Base-by-base conservation (phyloP, 2,888 invertebrate species). In the Xestia rhomboidea region DNA sequence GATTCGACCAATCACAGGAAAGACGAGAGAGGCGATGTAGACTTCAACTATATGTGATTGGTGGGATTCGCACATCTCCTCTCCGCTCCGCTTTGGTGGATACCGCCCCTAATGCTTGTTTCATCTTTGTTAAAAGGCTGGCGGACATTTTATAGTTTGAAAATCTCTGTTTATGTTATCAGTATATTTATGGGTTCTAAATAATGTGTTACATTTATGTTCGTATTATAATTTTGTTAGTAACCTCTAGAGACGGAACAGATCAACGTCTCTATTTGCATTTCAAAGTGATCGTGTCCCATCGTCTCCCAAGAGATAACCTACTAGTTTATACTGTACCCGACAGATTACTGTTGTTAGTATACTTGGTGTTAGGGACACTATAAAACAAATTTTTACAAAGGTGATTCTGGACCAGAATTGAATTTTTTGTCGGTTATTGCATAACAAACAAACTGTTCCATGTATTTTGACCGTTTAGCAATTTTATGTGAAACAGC, bases 181-280 rank as follows among this genome's bases (percentile, higher is more conserved):
- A 18, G 60, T 60, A 30, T 30, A 18, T 60, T 30, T 8, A 30
- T 30, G 30, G 30, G 30, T 60, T 30, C 13, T 7, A 15, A 51
- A 13, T 54, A n/a, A 54, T 2, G 44, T 30, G 24, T 30, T 18
- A n/a, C 30, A 30, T 46, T 1, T 18, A 41, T 73, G 13, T 64
- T 4, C 11, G 0, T n/a, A 10, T 11, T 18, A 34, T 46, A 0
- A 34, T 34, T 34, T 49, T 44, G 34, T 57, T 30, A 11, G 41
- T n/a, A 54, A 10, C 10, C 30, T 63, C 51, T 76, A 15, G n/a
- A 62, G 44, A 60, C 10, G 10, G 7, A 60, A 44, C 13, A 34
- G 41, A 66, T 60, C 54, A 60, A 66, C 63, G n/a, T 24, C 34
- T 57, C 5, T 44, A 78, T 76, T 82, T 77, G 30, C 46, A 77